Base-by-base conservation (phyloP, 2,797 vertebrate species). In the Ambastaia sidthimunki region DNA sequence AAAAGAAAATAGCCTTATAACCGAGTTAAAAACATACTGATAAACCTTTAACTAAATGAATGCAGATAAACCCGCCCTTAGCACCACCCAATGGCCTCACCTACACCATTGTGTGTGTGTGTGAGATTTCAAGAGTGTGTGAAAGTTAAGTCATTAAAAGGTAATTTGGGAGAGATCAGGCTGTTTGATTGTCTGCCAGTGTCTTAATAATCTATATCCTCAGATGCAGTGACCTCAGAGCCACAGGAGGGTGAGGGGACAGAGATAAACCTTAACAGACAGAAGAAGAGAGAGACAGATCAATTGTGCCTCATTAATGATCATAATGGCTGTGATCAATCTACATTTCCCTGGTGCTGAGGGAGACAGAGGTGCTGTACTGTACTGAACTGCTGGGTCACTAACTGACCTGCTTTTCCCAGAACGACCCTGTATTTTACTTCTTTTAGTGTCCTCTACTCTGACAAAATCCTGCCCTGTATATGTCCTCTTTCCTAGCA, bases 301-400 rank as follows among this genome's bases (percentile, higher is more conserved):
- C 90, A 91, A 92, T 93, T 90, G 83, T 80, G 87, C 87, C 90
- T 93, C 92, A 90, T 93, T 94, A 93, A 91, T 91, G 91, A 84
- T 86, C 84, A 83, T 92, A 94, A 93, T 92, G 92, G 91, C 90
- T 87, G 90, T 87, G 90, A 94, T 94, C 93, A 89, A 92, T 90
- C 90, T 90, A 86, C 79, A 44, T 72, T 63, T 78, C 81, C 28
- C 12, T 2, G 1, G 44, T 48, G 47, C 63, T 13, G 2, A 80
- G 7, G 66, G 83, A 83, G 23, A 73, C 76, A 82, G 37, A 63
- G 34, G 34, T 37, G 34, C 34, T 37, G 34, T 37, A 37, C 34
- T 37, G 34, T 37, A 37, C 34, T 37, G 34, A 7, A 37, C 34
- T 2, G 77, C 50, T 78, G 44, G 78, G 21, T 41, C 52, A 69